A percentile compares a stretch with the other conserved stretches of the same genome.
Conservation (phyloP, 1,140 invertebrate genomes). For the Nasonia giraulti region DNA sequence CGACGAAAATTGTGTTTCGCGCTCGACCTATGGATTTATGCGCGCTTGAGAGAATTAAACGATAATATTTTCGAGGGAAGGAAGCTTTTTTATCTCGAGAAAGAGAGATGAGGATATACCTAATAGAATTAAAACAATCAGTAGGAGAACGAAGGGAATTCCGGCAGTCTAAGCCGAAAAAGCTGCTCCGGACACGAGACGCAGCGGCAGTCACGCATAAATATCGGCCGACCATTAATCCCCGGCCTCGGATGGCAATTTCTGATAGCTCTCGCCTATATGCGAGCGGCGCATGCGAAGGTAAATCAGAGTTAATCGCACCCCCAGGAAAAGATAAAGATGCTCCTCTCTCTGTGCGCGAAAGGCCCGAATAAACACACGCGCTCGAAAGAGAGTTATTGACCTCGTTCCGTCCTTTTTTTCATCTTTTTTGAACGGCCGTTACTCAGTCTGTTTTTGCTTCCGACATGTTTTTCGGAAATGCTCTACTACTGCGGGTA, state of each 20-base stretch:
- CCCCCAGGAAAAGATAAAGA: slow-evolving; percentile 51
- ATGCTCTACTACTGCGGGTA: neutral
- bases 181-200: neutral
- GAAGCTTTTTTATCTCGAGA: no score
- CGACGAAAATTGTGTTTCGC: neutral
- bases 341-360: neutral
- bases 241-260: slow-evolving; percentile 28
- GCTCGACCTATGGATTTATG: neutral
- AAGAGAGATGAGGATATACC: no score
- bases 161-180: no score
- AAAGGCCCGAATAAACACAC: slow-evolving; percentile 16
- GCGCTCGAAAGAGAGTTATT: slow-evolving; percentile 29
- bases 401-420: slow-evolving; percentile 5
- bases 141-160: no score
- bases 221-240: slow-evolving; percentile 32
- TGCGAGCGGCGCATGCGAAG: neutral
- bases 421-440: neutral
- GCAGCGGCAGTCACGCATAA: slow-evolving; percentile 5
- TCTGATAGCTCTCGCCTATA: slow-evolving; percentile 28
- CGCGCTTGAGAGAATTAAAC: no score
- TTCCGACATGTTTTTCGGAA: neutral
- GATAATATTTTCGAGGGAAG: neutral
- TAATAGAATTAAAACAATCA: no score
- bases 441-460: neutral
- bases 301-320: slow-evolving; percentile 48